phyloP scores from a whole-genome alignment of 2,888 invertebrate species.

The Pseudococcus viburni region DNA sequence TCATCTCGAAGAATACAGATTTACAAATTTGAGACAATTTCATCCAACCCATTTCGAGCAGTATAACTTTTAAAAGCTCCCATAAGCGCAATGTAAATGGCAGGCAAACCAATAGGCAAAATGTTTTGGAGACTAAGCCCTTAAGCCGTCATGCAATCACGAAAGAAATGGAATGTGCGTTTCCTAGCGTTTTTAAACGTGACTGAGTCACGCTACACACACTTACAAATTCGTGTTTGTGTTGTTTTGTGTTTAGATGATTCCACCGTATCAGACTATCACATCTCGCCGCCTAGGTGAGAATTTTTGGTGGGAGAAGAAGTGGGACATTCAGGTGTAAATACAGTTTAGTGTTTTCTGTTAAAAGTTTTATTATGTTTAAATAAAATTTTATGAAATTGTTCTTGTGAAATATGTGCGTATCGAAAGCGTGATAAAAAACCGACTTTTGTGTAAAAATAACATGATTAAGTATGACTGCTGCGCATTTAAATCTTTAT shows the following conservation, averaged over 20 bases:
- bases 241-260: conserved; percentile 43
- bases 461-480: conserved; percentile 66
- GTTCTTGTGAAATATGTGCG: conserved; percentile 51
- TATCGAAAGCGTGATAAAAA: conserved; percentile 39
- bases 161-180: conserved; percentile 10
- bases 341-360: conserved; percentile 66
- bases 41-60: too few relatives aligned
- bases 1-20: too few relatives aligned
- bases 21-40: too few relatives aligned
- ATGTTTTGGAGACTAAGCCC: too few relatives aligned
- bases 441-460: conserved; percentile 52
- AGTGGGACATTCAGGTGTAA: conserved; percentile 67
- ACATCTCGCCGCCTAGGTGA: conserved; percentile 66
- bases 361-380: conserved; percentile 55
- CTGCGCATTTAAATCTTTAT: conserved; percentile 64
- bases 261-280: conserved; percentile 65
- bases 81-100: too few relatives aligned
- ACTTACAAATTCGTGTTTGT: conserved; percentile 8
- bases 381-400: conserved; percentile 43
- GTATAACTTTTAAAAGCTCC: too few relatives aligned
- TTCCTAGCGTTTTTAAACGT: not conserved
- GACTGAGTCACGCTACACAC: not conserved
- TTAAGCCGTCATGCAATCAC: not conserved
- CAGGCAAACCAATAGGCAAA: too few relatives aligned
- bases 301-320: conserved; percentile 66